Evolutionary conservation across 2,888 invertebrate species (phyloP).

Genomic region (Helicoverpa assulta): DNA sequence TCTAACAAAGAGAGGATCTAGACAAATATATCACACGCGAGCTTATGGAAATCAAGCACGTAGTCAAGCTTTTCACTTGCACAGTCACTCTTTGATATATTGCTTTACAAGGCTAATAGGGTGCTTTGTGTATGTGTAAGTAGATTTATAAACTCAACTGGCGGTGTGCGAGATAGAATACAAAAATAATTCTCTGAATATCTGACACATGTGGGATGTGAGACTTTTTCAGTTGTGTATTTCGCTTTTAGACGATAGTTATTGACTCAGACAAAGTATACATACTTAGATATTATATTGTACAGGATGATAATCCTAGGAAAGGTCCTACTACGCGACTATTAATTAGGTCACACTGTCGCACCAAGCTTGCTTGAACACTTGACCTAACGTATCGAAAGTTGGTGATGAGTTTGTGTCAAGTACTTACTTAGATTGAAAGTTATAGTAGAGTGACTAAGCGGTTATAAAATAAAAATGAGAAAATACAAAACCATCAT

Average conservation of each 20-base stretch:
- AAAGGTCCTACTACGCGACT: not conserved
- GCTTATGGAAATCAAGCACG: conserved; percentile 76
- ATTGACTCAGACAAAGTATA: no score
- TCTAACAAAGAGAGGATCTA: conserved; percentile 77
- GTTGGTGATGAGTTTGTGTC: not conserved
- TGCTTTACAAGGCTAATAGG: conserved; percentile 44
- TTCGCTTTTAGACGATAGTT: not conserved
- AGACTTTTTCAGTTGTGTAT: not conserved
- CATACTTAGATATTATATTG: no score
- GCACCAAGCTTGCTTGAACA: not conserved
- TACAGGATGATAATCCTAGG: not conserved
- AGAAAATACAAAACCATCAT: not conserved
- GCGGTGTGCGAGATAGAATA: not conserved
- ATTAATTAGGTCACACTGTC: not conserved
- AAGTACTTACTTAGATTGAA: not conserved
- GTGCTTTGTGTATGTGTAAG: conserved; percentile 36
- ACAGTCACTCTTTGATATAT: conserved; percentile 61
- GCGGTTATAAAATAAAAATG: not conserved
- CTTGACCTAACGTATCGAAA: not conserved
- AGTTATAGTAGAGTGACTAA: not conserved
- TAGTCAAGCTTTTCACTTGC: conserved; percentile 61
- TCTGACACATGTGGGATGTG: not conserved
- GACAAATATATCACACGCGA: conserved; percentile 76
- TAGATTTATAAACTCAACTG: conserved; percentile 12
- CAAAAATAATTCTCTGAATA: not conserved